A percentile compares a stretch with the other conserved stretches of the same genome.
Evolutionary conservation across 2,797 vertebrate species (phyloP).

Genomic region (Antrozous pallidus): DNA sequence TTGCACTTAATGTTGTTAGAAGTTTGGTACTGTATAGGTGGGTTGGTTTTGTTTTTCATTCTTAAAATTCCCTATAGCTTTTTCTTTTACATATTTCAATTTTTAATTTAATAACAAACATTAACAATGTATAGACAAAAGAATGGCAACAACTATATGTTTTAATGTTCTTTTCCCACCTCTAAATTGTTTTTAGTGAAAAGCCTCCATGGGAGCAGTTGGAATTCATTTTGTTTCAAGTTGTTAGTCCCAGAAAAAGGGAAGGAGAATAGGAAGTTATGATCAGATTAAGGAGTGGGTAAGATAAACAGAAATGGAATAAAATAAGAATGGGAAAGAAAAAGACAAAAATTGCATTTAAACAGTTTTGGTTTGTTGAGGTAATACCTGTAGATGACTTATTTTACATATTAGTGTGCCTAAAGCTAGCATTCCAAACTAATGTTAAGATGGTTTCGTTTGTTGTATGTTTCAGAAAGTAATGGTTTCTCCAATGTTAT

Average conservation of each 20-base stretch:
- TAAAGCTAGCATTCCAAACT: constrained; percentile 6
- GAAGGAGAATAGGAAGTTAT: not conserved
- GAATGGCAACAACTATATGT: not conserved
- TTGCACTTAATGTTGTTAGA: not conserved
- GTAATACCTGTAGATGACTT: not conserved
- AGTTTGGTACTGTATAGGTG: not conserved
- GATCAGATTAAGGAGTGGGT: not conserved
- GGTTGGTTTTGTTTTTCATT: not conserved
- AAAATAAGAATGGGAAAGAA: not conserved
- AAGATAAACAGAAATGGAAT: not conserved
- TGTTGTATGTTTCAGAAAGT: constrained; percentile 32
- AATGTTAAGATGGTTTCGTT: not conserved
- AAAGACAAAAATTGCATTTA: not conserved
- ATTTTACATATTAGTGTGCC: not conserved
- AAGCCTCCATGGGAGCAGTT: not conserved
- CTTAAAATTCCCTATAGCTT: not conserved
- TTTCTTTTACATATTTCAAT: not conserved
- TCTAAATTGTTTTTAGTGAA: not conserved
- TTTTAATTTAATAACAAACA: constrained; percentile 25
- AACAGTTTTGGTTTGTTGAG: not conserved
- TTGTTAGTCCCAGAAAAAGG: not conserved
- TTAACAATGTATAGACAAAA: not conserved
- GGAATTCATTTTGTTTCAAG: constrained; percentile 20
- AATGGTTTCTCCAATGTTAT: constrained; percentile 68
- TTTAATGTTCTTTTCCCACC: not conserved